Evolutionary conservation across 2,797 vertebrate genomes (phyloP).

Genomic region (Nannoperca obscura): DNA sequence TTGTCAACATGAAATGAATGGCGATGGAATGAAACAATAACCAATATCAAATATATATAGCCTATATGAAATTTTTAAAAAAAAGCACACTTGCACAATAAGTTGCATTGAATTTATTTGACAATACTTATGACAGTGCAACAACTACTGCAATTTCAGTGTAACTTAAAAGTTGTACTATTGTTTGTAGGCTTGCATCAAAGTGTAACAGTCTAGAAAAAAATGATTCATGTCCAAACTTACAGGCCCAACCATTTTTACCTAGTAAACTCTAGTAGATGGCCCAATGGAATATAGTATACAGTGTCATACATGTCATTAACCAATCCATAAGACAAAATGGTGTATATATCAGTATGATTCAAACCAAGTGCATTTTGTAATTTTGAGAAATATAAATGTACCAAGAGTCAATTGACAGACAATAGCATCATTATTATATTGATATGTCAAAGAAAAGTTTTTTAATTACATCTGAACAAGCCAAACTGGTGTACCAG

Average conservation of each 20-base stretch:
- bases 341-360: not conserved
- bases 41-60: no score
- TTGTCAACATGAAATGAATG: not conserved
- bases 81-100: not conserved
- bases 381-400: conserved; percentile 7
- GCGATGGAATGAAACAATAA: not conserved
- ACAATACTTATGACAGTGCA: conserved; percentile 26
- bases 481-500: conserved; percentile 9
- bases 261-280: not conserved
- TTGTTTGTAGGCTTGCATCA: not conserved
- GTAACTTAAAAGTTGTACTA: not conserved
- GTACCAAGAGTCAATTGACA: not conserved
- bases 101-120: conserved; percentile 56
- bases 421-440: not conserved
- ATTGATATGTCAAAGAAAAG: not conserved
- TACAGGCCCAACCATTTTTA: not conserved
- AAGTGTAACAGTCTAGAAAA: conserved; percentile 38
- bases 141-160: not conserved
- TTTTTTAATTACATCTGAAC: conserved; percentile 20
- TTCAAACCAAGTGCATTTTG: conserved; percentile 6
- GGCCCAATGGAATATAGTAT: not conserved
- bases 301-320: not conserved
- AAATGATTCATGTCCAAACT: not conserved
- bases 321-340: not conserved
- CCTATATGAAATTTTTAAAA: no score